These are phyloP conservation scores for Tiphia femorata DNA, from an alignment of 2,888 invertebrate species.

Conservation along the genomic window DNA sequence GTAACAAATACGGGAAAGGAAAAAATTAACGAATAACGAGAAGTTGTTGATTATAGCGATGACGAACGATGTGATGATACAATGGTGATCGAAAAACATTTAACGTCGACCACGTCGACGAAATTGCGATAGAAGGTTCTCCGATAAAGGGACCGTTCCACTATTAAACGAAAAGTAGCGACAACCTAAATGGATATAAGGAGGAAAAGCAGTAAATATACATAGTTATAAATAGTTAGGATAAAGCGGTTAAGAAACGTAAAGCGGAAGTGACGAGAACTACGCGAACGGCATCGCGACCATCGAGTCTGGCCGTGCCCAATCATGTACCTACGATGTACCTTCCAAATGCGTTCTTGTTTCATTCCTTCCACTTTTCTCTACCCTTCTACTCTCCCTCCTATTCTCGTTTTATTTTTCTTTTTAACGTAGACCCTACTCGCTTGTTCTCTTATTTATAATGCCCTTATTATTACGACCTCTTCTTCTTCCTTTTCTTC, in stretches of 20 bases:
- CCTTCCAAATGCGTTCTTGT: conserved; percentile 36
- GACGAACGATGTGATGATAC: too few species aligned
- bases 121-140: too few species aligned
- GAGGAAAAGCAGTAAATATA: conserved; percentile 6
- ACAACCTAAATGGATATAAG: too few species aligned
- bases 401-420: background rate
- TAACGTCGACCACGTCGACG: too few species aligned
- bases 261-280: conserved; percentile 36
- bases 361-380: too few species aligned
- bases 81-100: too few species aligned
- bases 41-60: too few species aligned
- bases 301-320: conserved; percentile 45
- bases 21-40: too few species aligned
- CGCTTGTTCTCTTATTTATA: conserved; percentile 49
- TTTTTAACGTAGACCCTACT: conserved; percentile 35
- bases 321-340: conserved; percentile 53
- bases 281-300: conserved; percentile 48
- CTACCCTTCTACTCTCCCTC: background rate
- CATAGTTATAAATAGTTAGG: conserved; percentile 21
- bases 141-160: too few species aligned
- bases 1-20: too few species aligned
- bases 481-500: conserved; percentile 43
- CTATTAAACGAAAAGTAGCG: too few species aligned
- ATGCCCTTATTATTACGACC: conserved; percentile 53
- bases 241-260: conserved; percentile 4